Conservation (phyloP, 2,113 vertebrate species). For the Alectura lathami region DNA sequence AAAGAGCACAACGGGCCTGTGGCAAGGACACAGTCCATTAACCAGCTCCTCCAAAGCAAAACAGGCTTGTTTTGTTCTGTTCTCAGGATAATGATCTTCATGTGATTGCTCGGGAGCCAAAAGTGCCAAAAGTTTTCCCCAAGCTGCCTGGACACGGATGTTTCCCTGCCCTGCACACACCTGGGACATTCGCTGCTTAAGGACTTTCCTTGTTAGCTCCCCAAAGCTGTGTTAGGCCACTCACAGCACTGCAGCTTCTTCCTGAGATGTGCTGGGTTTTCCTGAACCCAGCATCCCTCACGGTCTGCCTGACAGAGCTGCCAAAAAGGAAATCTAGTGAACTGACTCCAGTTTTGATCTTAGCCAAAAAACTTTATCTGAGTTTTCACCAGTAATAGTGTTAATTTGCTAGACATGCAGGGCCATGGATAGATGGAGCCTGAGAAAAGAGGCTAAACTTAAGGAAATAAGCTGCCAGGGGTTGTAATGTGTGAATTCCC, state of each 20-base stretch:
- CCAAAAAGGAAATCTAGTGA: not conserved
- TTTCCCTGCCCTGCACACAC: not conserved
- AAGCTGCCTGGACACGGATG: not conserved
- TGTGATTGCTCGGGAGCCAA: not conserved
- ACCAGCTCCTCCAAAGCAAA: not conserved
- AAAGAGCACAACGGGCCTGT: not conserved
- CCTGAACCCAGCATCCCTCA: not conserved
- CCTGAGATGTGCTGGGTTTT: not conserved
- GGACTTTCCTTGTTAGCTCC: not conserved
- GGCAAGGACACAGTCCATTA: not conserved
- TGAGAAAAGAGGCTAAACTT: not conserved
- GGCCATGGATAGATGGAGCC: not conserved
- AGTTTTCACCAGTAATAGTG: not conserved
- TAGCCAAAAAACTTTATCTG: not conserved
- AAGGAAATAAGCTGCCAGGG: not conserved
- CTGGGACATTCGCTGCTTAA: not conserved
- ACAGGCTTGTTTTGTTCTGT: not conserved
- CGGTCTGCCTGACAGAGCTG: not conserved
- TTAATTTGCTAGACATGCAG: not conserved
- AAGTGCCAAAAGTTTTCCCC: not conserved
- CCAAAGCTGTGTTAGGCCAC: not conserved
- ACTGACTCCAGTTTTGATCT: not conserved
- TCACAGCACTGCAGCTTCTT: not conserved
- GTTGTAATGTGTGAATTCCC: not conserved
- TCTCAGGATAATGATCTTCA: not conserved